phyloP scores from a whole-genome alignment of 2,888 invertebrate species.

The Muschampia plurimacula region DNA sequence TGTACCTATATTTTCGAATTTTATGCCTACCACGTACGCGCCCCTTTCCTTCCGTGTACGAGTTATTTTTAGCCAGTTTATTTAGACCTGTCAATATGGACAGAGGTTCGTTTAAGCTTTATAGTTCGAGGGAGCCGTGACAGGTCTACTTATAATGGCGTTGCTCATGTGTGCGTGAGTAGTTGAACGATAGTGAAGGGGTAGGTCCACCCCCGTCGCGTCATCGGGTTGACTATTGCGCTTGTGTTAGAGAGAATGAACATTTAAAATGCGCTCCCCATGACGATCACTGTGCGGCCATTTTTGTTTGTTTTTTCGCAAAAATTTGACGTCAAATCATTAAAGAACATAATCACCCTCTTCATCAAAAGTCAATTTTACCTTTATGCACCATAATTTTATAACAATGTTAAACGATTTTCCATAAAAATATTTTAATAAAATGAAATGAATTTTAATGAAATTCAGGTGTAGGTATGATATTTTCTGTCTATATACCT shows the following conservation, averaged over 20 bases:
- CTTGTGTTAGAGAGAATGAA: slow-evolving; percentile 81
- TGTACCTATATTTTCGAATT: slow-evolving; percentile 79
- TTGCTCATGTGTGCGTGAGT: slow-evolving; percentile 62
- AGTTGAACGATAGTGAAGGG: slow-evolving; percentile 74
- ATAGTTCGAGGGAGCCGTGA: slow-evolving; percentile 49
- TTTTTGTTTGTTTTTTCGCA: slow-evolving; percentile 66
- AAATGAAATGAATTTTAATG: too few species aligned
- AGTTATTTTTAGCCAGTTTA: slow-evolving; percentile 57
- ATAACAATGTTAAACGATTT: too few species aligned
- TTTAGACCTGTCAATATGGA: slow-evolving; percentile 56
- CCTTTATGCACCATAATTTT: too few species aligned
- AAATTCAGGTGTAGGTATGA: too few species aligned
- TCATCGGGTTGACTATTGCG: slow-evolving; percentile 81
- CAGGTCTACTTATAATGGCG: slow-evolving; percentile 55
- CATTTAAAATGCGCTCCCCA: slow-evolving; percentile 82
- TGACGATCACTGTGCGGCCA: slow-evolving; percentile 79
- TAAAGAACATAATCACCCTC: slow-evolving; percentile 11
- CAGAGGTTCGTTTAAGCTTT: slow-evolving; percentile 22
- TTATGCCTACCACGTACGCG: slow-evolving; percentile 76
- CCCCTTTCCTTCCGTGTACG: slow-evolving; percentile 54
- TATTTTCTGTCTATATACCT: too few species aligned
- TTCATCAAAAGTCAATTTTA: too few species aligned
- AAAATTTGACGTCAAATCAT: too few species aligned
- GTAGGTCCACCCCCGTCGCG: slow-evolving; percentile 74
- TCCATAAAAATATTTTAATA: too few species aligned